Evolutionary conservation across 2,888 invertebrate genomes (phyloP), one percentile per base, ranked within the genome.

Genomic region (Gibbula magus): DNA sequence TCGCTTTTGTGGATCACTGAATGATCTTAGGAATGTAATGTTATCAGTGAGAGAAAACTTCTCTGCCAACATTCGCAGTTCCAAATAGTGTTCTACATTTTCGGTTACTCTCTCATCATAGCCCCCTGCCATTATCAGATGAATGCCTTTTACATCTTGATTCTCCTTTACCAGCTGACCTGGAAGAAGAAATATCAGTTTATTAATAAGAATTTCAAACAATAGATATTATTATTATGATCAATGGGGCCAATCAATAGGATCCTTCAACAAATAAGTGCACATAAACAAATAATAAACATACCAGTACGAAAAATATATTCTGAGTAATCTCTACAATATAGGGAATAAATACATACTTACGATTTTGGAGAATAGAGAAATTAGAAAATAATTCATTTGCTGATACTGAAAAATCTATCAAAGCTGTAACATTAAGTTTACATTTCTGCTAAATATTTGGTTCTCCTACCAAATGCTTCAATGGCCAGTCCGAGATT

Each of bases 81-180:
- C 96, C 32, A 95, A 93, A 89, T 95, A 97, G 93, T 98, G 96
- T 84, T 96, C 95, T 81, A 96, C 95, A 93, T 99, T 99, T 93
- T 99, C 97, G 29, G 94, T 91, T 39, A 98, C 96, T 73, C 96
- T 95, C 1, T 95, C 95, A 91, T 99, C 99, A 93, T 98, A 99
- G 0, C 99, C 99, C 18, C 99, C 99, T 78, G 98, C 98, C 92
- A 99, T 95, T 25, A 99, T 95, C 79, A 99, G 94, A 91, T 96
- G 96, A n/a, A 96, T 95, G 39, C 83, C 10, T 75, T 78, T 76
- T 20, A 20, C 35, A 29, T 56, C 78, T 51, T 80, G 83, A 74
- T 76, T 78, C 78, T 35, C 80, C 39, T 88, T 84, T 39, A 87
- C 84, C 66, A 92, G 75, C 39, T 84, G 78, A 16, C 84, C 90